Evolutionary conservation across 2,888 invertebrate species (phyloP), one percentile per base, ranked within the genome.

Genomic region (Nemotelus nigrinus): DNA sequence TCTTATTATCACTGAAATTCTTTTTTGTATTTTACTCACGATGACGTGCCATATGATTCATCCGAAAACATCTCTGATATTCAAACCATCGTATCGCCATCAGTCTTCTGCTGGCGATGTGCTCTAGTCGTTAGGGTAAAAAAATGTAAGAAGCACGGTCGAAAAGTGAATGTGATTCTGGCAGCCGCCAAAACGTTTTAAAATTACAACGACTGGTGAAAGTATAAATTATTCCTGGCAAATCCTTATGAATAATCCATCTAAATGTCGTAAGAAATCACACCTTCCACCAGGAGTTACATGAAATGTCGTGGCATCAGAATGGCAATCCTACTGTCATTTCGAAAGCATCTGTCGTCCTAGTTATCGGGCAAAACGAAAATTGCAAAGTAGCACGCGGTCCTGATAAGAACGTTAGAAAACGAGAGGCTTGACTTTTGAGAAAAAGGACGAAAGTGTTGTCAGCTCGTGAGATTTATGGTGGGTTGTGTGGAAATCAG

Each of bases 201-300:
- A 68, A 68, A 68, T 68, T 68, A 68, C 50, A 68, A 39, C 68
- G 25, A 77, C 77, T 68, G 55, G 57, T 74, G 68, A 76, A 77
- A 68, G 77, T 78, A 78, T 79, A 79, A 79, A 79, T 79, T 78
- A 79, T 79, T 78, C 72, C 47, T 58, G 45, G 53, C 78, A 79
- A 79, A 78, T 79, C 79, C 79, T 78, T 79, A 79, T 79, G 79
- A 79, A 79, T 79, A 79, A 79, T 79, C 79, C 76, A 79, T 79
- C 76, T 79, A 77, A 79, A 77, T 79, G 77, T 77, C 79, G 79
- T 77, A 79, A 79, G 76, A 75, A 76, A 79, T 77, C 77, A 70
- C 79, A 77, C 77, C 77, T 77, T 75, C 47, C 63, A 75, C 50
- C 64, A 63, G 64, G 41, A 75, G 53, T 50, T 64, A 75, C 57